Conservation (phyloP, 2,888 invertebrate genomes). For the Pseudococcus viburni region DNA sequence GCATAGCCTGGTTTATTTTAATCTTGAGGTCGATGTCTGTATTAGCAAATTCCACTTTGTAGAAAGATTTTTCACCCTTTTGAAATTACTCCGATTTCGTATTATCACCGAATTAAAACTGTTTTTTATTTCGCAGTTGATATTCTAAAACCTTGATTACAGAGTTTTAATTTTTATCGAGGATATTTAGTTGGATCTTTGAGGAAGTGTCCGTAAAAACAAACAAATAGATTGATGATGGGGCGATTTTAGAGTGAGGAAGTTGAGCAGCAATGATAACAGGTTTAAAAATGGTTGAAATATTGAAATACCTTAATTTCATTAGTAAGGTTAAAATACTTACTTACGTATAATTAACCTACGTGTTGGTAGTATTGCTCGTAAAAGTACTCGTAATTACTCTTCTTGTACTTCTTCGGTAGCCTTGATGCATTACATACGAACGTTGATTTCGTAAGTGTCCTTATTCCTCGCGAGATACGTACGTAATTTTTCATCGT, state of each 20-base stretch:
- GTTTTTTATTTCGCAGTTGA: no score
- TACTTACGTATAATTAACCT: background rate
- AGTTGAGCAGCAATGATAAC: background rate
- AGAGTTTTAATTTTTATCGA: no score
- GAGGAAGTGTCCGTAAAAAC: no score
- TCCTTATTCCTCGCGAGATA: conserved; percentile 2
- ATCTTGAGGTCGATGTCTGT: no score
- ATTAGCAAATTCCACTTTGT: no score
- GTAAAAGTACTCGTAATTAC: background rate
- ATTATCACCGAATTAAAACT: no score
- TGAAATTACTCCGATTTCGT: no score
- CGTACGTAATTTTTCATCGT: background rate
- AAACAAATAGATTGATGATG: background rate
- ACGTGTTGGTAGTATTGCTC: background rate
- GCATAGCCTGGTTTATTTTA: no score
- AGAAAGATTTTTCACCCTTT: no score
- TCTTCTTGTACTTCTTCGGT: conserved; percentile 4
- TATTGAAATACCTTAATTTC: background rate
- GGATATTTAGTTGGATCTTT: no score
- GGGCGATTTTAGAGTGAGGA: background rate
- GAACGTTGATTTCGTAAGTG: background rate
- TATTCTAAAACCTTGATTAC: no score
- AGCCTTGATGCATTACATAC: background rate
- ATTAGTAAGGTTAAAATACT: conserved; percentile 5
- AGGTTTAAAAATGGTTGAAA: conserved; percentile 1